phyloP scores from a whole-genome alignment of 1,140 invertebrate species.

The Brachionus manjavacas region DNA sequence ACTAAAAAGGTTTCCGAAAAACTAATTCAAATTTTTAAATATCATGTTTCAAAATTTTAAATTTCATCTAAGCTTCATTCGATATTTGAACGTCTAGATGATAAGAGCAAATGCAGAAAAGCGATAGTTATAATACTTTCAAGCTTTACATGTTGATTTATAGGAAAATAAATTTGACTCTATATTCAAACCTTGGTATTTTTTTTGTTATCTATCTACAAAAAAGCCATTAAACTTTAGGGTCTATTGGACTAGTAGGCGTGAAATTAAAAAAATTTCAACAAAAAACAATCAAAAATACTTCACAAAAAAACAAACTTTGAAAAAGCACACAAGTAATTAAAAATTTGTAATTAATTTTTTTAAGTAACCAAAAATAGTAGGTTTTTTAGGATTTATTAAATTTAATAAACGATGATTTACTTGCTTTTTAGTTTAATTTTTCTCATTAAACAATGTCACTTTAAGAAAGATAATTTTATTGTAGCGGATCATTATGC shows the following conservation, averaged over 20 bases:
- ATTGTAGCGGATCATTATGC: too few species aligned
- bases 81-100: background rate
- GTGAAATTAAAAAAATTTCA: constrained; percentile 14
- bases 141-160: background rate
- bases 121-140: background rate
- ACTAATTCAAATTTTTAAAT: background rate
- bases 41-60: background rate
- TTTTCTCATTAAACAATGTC: background rate
- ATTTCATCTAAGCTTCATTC: background rate
- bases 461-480: background rate
- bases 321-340: background rate
- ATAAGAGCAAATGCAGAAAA: background rate
- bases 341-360: constrained; percentile 3
- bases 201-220: constrained; percentile 4
- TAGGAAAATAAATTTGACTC: background rate
- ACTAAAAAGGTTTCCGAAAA: background rate
- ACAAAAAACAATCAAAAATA: background rate
- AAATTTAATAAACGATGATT: background rate
- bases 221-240: background rate
- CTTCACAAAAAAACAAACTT: background rate
- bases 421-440: background rate
- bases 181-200: background rate
- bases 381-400: background rate
- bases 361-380: background rate
- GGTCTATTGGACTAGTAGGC: background rate